Evolutionary conservation across 2,113 vertebrate genomes (phyloP), one percentile per base, ranked within the genome.

Genomic region (Galeopterus variegatus): DNA sequence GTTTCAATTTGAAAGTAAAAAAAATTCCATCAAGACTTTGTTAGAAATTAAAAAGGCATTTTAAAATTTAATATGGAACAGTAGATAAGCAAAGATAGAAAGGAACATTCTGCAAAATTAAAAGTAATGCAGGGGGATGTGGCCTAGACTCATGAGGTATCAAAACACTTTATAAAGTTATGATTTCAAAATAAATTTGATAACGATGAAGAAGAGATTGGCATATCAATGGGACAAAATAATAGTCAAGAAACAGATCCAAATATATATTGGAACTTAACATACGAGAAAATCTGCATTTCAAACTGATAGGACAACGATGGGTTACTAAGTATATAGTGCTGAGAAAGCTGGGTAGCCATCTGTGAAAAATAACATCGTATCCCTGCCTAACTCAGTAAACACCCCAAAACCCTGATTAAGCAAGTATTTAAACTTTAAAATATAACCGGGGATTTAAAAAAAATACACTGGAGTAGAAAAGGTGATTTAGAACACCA

Each of bases 121-220:
- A 72, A 28, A 31, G 50, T 19, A 54, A 41, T 54, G 13, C 50
- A 4, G 14, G 84, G 23, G 15, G 24, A 41, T 41, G 41, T 50
- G 18, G 52, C 14, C 50, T 56, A 28, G 23, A 48, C 13, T 8
- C 75, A n/a, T 21, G 54, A 92, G 56, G 45, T 73, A 83, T 50
- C 79, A 83, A 83, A 36, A 50, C 31, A 92, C 50, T 50, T 83
- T 73, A 70, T 69, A 86, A 54, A 70, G 48, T 21, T 84, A n/a
- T 54, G 33, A 86, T n/a, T 50, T 54, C 64, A 86, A 86, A 86
- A 36, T 69, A 86, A 86, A 70, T 86, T 86, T 54, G 33, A 73
- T 50, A 69, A 79, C 48, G 54, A 77, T 79, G 41, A 31, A 73
- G 50, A 92, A 70, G n/a, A n/a, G 18, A 52, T 6, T 17, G 65